These are phyloP conservation scores for Harpalus rubripes DNA, from an alignment of 2,888 invertebrate species.

Conservation along the genomic window DNA sequence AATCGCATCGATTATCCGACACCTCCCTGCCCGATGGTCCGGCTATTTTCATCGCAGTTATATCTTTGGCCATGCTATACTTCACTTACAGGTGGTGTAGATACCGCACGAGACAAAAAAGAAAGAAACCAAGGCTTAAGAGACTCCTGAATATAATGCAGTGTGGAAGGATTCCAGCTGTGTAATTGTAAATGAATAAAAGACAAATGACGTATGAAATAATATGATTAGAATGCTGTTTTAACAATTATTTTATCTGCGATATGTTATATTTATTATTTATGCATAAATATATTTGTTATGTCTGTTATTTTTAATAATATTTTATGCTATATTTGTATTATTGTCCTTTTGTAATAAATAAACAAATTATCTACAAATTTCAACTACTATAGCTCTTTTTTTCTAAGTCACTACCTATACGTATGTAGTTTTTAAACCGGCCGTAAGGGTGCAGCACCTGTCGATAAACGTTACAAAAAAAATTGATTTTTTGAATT, in stretches of 20 bases:
- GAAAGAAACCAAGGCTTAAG: constrained; percentile 74
- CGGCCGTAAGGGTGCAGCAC: too few relatives aligned
- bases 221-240: neutral
- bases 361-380: neutral
- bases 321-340: neutral
- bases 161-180: constrained; percentile 74
- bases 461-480: too few relatives aligned
- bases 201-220: too few relatives aligned
- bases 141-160: constrained; percentile 74
- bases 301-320: neutral
- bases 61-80: constrained; percentile 74
- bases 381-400: neutral
- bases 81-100: constrained; percentile 75
- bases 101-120: constrained; percentile 76
- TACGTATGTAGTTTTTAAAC: too few relatives aligned
- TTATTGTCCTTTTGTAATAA: neutral
- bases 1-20: constrained; percentile 71
- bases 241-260: neutral
- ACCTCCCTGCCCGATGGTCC: constrained; percentile 68
- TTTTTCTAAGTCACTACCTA: too few relatives aligned
- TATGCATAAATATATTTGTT: constrained; percentile 1
- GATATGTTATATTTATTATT: constrained; percentile 7
- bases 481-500: too few relatives aligned
- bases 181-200: constrained; percentile 66
- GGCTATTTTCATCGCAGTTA: constrained; percentile 74